Evolutionary conservation across 2,797 vertebrate species (phyloP), one percentile per base, ranked within the genome.

Genomic region (Echeneis naucrates): DNA sequence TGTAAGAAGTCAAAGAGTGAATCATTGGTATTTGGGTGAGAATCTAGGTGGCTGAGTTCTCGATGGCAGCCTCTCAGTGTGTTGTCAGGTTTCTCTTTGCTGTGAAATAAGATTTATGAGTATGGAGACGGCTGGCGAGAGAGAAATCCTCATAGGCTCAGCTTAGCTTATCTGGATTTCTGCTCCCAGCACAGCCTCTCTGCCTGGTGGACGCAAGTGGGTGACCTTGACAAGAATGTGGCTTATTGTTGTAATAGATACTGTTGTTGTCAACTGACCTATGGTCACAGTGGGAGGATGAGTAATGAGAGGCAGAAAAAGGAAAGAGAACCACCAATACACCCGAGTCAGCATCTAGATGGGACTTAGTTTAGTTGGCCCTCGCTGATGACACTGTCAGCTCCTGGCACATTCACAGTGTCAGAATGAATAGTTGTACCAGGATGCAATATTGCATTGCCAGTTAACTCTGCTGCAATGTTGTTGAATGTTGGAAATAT

Each of bases 201-300:
- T 74, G 68, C 66, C 78, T 75, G 78, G 80, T 50, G 11, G 67
- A 85, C 58, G 10, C 80, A 80, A 86, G 81, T 83, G 76, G 80
- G 82, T 93, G 92, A 94, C 92, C 93, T 94, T 94, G 92, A 93
- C 89, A 83, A 91, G 94, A 93, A 93, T 93, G 91, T 90, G 87
- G 90, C 89, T 92, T 88, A 92, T 91, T 93, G 88, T 90, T 90
- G 93, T 88, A 93, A 93, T 88, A 90, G 91, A 94, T 90, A 89
- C 85, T 68, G 84, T 85, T 92, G 87, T 86, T 91, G 88, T 90
- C 83, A 76, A 74, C 74, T 92, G 88, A 92, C 86, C 88, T 88
- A 35, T 88, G 88, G 88, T 89, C 88, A 59, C 61, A 76, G 83
- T 23, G 75, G 75, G 83, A 58, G 67, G 73, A 79, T 76, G 81